A percentile compares a stretch with the other conserved stretches of the same genome.
phyloP scores from a whole-genome alignment of 2,113 vertebrate genomes.

The Oenanthe melanoleuca region DNA sequence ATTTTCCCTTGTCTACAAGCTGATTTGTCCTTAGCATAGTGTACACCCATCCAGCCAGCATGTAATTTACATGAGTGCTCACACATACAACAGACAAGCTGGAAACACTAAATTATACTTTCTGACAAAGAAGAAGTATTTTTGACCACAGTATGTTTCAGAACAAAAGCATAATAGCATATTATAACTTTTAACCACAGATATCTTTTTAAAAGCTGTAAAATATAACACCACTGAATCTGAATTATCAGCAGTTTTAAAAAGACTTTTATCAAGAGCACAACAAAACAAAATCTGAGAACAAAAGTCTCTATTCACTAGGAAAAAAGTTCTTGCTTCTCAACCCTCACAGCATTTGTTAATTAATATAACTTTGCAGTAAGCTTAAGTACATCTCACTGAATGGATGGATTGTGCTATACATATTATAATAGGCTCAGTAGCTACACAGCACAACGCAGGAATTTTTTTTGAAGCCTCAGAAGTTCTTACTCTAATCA shows the following conservation, averaged over 20 bases:
- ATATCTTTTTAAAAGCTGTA: background rate
- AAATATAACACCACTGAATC: background rate
- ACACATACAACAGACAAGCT: background rate
- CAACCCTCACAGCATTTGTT: background rate
- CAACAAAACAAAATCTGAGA: background rate
- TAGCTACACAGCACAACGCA: background rate
- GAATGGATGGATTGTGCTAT: constrained; percentile 15
- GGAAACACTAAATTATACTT: background rate
- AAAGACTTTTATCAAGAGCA: background rate
- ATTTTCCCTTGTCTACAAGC: background rate
- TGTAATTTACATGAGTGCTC: background rate
- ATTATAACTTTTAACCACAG: background rate
- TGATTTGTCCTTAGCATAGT: background rate
- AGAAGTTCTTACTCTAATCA: background rate
- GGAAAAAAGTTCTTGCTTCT: background rate
- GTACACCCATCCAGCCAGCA: background rate
- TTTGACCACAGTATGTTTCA: background rate
- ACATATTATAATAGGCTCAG: background rate
- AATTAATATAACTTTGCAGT: constrained; percentile 23
- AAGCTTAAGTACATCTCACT: background rate
- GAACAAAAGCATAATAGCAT: background rate
- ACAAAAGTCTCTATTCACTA: background rate
- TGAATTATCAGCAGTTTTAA: background rate
- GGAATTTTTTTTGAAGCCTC: background rate
- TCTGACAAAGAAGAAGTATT: background rate